Evolutionary conservation across 1,140 invertebrate species (phyloP), one percentile per base, ranked within the genome.

Genomic region (Aleiodes sp.): DNA sequence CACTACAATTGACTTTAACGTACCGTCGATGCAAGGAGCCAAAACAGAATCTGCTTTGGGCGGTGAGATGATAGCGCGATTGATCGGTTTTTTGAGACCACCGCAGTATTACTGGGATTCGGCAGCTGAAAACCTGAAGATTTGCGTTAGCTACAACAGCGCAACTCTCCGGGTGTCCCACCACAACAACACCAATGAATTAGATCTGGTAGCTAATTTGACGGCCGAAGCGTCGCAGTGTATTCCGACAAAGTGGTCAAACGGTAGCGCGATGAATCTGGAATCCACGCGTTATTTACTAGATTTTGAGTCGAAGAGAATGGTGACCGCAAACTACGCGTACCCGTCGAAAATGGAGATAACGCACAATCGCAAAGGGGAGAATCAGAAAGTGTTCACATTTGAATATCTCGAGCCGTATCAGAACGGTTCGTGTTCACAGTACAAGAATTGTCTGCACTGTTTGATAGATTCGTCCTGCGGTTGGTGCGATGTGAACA

Each of bases 391-490:
- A 85, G 91, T 92, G 68, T 95, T 96, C 70, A 95, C 94, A 0
- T 94, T 94, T 71, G 94, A 97, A 77, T 96, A 96, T 80, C 81
- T 98, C 21, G 95, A 97, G 80, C 95, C 95, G 0, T 97, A 92
- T 80, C 87, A 88, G 62, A 91, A 92, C 62, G 94, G 93, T 0
- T 87, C 89, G n/a, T 98, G 97, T 77, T 80, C 84, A 0, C 87
- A 89, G 19, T 95, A 96, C 76, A 89, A 86, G 56, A 98, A 94
- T 78, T 98, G 96, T 79, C 82, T 97, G 4, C 89, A 94, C 56
- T 98, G 96, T 80, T 84, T 98, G 19, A 93, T 92, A 0, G 96
- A 99, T 84, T 91, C 93, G 0, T 88, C 91, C 8, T 98, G 96
- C 80, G 94, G 94, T 0, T 98, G 96, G 96, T 97, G 95, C 79